Evolutionary conservation across 2,888 invertebrate genomes (phyloP), one percentile per base, ranked within the genome.

Genomic region (Tricholauxania praeusta): DNA sequence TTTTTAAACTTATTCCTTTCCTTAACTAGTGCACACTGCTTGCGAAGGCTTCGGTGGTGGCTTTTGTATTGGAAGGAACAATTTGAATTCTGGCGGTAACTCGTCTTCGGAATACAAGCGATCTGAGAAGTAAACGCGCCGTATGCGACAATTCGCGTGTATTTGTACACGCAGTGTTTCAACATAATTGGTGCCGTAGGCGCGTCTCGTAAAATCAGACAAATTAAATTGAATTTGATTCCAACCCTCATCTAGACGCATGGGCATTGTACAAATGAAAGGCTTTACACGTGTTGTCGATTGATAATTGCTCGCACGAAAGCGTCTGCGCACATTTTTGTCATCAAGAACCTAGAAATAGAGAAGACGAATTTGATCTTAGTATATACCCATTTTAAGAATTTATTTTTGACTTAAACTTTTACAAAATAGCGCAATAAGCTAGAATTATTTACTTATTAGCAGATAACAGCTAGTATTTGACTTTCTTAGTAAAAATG

Each of bases 181-280:
- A 74, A 96, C 92, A 85, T 96, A 98, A 87, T 95, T 95, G 14
- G 96, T 94, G 74, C 98, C 98, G 82, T 99, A 99, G 0, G 99
- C 99, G 78, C 98, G 91, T 82, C 95, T 91, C 5, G 98, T 98
- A 83, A 99, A 99, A 88, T 99, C 99, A 22, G 97, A 94, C 78
- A 99, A 89, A 89, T 99, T 99, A 85, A 99, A 98, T 88, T 98
- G 98, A 84, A 99, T 96, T 87, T 93, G 92, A 82, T 92, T 92
- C 92, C 91, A 95, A 48, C 96, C 96, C 80, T 85, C 85, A 59
- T 87, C 86, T 65, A 87, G 77, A 76, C 98, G 92, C 90, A 99
- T 95, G 1, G 99, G 99, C 98, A 99, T 98, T 77, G 98, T 99
- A 82, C 97, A 98, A 86, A 98, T 98, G 85, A 99, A 99, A 12